Conservation (phyloP, 2,888 invertebrate species). For the Meta bourneti region DNA sequence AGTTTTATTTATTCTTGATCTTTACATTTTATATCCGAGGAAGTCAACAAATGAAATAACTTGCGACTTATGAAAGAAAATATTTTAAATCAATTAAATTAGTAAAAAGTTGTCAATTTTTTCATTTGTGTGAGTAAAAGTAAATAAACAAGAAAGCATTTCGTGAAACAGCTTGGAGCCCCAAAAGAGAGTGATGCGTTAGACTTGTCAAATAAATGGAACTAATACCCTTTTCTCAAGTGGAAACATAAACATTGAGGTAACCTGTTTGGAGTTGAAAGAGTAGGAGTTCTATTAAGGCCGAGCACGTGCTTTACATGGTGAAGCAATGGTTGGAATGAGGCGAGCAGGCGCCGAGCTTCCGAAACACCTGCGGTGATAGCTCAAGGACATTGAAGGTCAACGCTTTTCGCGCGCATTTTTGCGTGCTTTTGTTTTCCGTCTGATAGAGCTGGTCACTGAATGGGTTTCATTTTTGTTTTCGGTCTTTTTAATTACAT, state of each 20-base stretch:
- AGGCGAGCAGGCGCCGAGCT: slow-evolving; percentile 45
- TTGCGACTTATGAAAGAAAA: no score
- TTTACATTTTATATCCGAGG: no score
- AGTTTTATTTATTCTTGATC: no score
- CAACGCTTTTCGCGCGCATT: slow-evolving; percentile 62
- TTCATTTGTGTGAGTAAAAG: no score
- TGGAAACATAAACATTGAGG: not conserved
- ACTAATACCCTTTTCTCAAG: not conserved
- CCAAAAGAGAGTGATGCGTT: no score
- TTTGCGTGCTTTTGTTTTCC: slow-evolving; percentile 37
- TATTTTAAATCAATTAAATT: no score
- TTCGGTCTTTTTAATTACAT: not conserved
- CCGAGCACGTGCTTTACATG: not conserved
- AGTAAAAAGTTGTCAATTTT: no score
- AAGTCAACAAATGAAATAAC: no score
- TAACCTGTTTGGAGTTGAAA: slow-evolving; percentile 31
- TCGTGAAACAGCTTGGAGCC: no score
- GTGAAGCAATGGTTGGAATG: slow-evolving; percentile 11
- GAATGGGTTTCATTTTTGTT: not conserved
- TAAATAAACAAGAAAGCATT: no score
- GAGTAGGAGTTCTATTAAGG: slow-evolving; percentile 44
- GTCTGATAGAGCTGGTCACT: not conserved
- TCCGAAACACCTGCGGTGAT: slow-evolving; percentile 43
- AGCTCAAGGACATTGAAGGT: slow-evolving; percentile 72
- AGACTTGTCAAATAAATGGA: no score